Conservation (phyloP, 2,888 invertebrate genomes). For the Smittia aterrima region DNA sequence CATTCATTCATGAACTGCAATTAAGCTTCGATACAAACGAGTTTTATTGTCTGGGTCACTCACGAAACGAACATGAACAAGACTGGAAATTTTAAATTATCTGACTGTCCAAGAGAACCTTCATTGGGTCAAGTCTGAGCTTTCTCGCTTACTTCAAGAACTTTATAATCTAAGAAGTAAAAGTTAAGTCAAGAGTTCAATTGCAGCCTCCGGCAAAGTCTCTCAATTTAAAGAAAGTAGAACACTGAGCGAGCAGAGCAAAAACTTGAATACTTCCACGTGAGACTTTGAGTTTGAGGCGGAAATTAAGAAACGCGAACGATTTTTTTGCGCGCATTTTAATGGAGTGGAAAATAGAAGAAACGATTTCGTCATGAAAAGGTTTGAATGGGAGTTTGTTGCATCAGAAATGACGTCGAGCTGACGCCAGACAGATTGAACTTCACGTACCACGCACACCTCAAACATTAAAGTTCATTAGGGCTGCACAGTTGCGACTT, state of each 20-base stretch:
- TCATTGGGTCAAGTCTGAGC: not conserved
- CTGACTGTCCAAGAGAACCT: not conserved
- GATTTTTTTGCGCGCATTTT: not conserved
- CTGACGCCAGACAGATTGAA: not conserved
- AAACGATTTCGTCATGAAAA: constrained; percentile 1
- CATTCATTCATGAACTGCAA: constrained; percentile 6
- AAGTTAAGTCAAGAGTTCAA: not conserved
- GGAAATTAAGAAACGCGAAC: constrained; percentile 1
- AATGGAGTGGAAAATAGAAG: constrained; percentile 11
- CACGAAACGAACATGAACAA: not conserved
- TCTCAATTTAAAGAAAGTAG: not conserved
- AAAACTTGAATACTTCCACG: not conserved
- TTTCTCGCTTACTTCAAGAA: not conserved
- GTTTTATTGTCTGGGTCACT: constrained; percentile 2
- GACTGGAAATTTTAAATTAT: not conserved
- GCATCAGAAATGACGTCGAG: constrained; percentile 1
- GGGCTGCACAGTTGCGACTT: not conserved
- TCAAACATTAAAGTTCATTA: not conserved
- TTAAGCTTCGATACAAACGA: not conserved
- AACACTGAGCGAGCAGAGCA: not conserved
- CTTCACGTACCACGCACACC: not conserved
- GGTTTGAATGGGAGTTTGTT: not conserved
- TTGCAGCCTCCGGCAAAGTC: not conserved
- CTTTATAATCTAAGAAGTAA: not conserved
- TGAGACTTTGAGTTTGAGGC: not conserved